A percentile compares a stretch with the other conserved stretches of the same genome.
Conservation (phyloP, 92 coral and sea anemone genomes). For the Ricordea florida region DNA sequence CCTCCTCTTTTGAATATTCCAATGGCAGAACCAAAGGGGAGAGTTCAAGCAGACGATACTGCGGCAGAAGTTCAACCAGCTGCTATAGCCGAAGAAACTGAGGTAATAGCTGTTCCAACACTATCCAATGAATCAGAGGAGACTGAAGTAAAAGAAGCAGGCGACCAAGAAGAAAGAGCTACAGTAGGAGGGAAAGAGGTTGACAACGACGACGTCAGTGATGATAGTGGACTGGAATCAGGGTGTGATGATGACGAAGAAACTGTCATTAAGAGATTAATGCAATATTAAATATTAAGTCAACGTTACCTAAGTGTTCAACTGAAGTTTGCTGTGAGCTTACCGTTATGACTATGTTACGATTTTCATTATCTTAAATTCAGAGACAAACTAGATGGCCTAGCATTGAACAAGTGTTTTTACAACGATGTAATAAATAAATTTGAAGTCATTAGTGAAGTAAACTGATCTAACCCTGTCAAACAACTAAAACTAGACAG, state of each 20-base stretch:
- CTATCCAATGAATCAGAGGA: not conserved
- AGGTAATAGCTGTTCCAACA: not conserved
- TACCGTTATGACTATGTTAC: no score
- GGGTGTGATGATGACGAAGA: conserved; percentile 16
- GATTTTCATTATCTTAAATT: no score
- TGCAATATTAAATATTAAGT: not conserved
- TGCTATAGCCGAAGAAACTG: not conserved
- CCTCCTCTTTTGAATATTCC: not conserved
- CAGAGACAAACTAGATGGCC: no score
- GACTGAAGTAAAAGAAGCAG: not conserved
- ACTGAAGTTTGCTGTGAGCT: no score
- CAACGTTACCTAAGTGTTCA: no score
- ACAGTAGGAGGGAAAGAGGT: not conserved
- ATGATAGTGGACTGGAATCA: conserved; percentile 5
- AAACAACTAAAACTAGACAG: no score
- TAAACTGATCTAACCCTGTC: no score
- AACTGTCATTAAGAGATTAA: not conserved
- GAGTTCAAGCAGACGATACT: no score
- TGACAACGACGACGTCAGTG: not conserved
- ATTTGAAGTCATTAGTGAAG: no score
- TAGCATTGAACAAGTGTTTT: no score
- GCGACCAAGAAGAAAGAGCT: not conserved
- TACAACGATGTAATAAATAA: no score
- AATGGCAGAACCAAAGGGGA: not conserved
- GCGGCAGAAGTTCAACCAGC: no score